A percentile compares a stretch with the other conserved stretches of the same genome.
Conservation (phyloP, 2,888 invertebrate genomes). For the Microplitis deprimator region DNA sequence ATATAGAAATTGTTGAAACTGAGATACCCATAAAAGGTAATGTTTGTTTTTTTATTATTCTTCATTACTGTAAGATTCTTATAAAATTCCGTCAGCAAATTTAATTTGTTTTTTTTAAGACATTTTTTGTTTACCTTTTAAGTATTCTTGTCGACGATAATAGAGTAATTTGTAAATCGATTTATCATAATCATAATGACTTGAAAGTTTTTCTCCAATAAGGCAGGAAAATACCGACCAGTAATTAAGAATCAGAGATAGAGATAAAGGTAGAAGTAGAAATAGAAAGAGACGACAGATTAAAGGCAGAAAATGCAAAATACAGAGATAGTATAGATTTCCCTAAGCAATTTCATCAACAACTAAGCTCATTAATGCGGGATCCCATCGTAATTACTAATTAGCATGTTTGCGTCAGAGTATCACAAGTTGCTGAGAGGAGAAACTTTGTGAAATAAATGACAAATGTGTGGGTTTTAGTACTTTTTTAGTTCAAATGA, state of each 20-base stretch:
- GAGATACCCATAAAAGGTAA: too few relatives aligned
- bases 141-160: too few relatives aligned
- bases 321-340: slow-evolving; percentile 1
- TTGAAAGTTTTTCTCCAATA: too few relatives aligned
- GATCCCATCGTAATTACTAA: slow-evolving; percentile 14
- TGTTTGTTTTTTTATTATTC: too few relatives aligned
- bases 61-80: too few relatives aligned
- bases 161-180: too few relatives aligned
- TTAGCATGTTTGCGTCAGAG: slow-evolving; percentile 5
- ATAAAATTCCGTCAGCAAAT: too few relatives aligned
- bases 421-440: background rate
- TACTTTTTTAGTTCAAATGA: background rate
- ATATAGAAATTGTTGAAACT: too few relatives aligned
- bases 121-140: too few relatives aligned
- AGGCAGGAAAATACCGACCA: too few relatives aligned
- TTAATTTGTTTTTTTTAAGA: too few relatives aligned
- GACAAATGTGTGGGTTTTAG: background rate
- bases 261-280: background rate
- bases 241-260: background rate
- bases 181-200: too few relatives aligned
- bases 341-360: slow-evolving; percentile 9
- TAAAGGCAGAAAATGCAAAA: background rate
- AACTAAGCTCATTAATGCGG: slow-evolving; percentile 9
- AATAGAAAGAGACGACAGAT: background rate
- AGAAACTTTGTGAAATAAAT: slow-evolving; percentile 7